These are phyloP conservation scores for Dolichoris vasculosae DNA, from an alignment of 1,140 invertebrate species.

Conservation along the genomic window DNA sequence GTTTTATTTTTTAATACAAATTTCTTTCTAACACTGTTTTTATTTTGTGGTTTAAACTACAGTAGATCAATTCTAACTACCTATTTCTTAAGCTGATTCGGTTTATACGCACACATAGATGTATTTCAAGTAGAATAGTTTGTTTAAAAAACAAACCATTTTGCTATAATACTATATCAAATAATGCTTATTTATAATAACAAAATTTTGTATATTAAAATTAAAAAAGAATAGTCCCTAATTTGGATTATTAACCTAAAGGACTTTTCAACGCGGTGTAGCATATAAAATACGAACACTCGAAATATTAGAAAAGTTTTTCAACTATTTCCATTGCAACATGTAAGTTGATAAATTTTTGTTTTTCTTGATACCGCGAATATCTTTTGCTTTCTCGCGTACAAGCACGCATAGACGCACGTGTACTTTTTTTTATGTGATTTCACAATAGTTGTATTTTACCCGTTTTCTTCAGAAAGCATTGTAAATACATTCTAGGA, in stretches of 20 bases:
- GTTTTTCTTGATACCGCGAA: not conserved
- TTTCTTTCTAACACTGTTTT: no score
- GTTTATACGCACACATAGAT: no score
- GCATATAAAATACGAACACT: slow-evolving; percentile 14
- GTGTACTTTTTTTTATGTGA: not conserved
- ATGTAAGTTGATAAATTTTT: not conserved
- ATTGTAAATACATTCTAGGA: slow-evolving; percentile 27
- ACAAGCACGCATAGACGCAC: not conserved
- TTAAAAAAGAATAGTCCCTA: not conserved
- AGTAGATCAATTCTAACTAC: no score
- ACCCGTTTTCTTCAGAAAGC: slow-evolving; percentile 21
- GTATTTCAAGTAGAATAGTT: no score
- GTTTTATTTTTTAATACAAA: no score
- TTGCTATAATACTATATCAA: not conserved
- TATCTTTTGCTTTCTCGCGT: not conserved
- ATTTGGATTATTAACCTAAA: slow-evolving; percentile 12
- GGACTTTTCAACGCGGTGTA: not conserved
- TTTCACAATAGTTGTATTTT: slow-evolving; percentile 36
- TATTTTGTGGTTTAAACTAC: no score
- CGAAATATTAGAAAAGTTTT: slow-evolving; percentile 54
- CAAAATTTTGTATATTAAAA: not conserved
- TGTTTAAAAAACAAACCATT: no score
- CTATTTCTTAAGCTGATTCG: no score
- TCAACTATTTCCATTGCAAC: slow-evolving; percentile 42
- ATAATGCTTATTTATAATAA: not conserved